Percentiles rank a stretch among this genome's conserved stretches.
phyloP scores from a whole-genome alignment of 2,797 vertebrate genomes.

The Urosaurus nigricauda region DNA sequence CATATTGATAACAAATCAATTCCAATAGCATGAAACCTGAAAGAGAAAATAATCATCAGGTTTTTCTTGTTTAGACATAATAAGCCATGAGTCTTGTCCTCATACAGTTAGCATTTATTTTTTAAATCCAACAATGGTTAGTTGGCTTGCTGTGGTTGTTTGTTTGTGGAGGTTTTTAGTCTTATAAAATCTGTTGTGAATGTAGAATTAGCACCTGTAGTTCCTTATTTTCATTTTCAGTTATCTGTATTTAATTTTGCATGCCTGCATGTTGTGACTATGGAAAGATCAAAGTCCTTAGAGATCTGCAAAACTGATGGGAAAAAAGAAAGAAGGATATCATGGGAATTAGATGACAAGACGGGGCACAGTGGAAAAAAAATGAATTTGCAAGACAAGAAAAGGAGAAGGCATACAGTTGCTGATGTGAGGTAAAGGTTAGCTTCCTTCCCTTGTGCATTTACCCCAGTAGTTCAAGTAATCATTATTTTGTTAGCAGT shows the following conservation, averaged over 20 bases:
- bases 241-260: slow-evolving; percentile 67
- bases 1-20: not conserved
- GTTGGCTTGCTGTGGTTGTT: not conserved
- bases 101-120: slow-evolving; percentile 1
- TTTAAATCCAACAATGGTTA: slow-evolving; percentile 13
- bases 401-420: slow-evolving; percentile 78
- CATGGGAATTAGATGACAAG: slow-evolving; percentile 76
- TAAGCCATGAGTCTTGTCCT: not conserved
- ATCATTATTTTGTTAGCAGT: slow-evolving; percentile 30
- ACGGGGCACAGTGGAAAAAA: slow-evolving; percentile 71
- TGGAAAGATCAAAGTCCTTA: slow-evolving; percentile 49
- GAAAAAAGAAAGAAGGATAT: slow-evolving; percentile 83
- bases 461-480: slow-evolving; percentile 44
- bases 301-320: slow-evolving; percentile 66
- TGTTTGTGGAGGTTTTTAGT: not conserved
- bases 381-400: slow-evolving; percentile 79
- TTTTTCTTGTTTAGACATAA: not conserved
- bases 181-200: not conserved
- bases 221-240: slow-evolving; percentile 66
- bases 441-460: slow-evolving; percentile 44
- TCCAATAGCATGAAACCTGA: not conserved
- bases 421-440: slow-evolving; percentile 27
- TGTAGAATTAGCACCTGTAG: not conserved
- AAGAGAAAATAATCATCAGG: not conserved
- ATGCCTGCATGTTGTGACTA: slow-evolving; percentile 67